These are phyloP conservation scores for Xestia rhomboidea DNA, from an alignment of 2,888 invertebrate species.

Conservation along the genomic window DNA sequence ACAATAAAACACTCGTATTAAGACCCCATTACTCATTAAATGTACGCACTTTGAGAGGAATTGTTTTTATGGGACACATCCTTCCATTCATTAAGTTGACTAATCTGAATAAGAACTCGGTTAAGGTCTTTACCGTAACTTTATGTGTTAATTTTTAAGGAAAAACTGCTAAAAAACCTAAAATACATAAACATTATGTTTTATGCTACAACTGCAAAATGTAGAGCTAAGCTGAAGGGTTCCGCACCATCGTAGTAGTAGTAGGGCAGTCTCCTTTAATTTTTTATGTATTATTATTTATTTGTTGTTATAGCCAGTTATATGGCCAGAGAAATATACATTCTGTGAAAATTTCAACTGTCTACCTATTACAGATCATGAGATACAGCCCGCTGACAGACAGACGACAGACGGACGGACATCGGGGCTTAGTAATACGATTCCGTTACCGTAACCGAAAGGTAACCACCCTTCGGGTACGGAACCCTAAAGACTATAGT, in stretches of 20 bases:
- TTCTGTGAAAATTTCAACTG: no score
- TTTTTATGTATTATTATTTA: no score
- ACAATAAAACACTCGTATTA: conserved; percentile 28
- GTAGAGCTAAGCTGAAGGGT: neutral
- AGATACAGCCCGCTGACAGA: no score
- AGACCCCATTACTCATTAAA: conserved; percentile 54
- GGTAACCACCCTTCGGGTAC: no score
- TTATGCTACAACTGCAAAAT: neutral
- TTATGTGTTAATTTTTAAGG: conserved; percentile 10
- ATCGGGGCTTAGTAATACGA: no score
- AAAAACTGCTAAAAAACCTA: conserved; percentile 26
- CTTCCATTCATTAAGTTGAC: conserved; percentile 48
- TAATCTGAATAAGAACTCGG: conserved; percentile 52
- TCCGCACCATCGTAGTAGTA: no score
- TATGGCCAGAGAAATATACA: no score
- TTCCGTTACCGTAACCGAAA: no score
- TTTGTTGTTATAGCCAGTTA: no score
- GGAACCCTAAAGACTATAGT: neutral
- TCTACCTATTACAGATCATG: no score
- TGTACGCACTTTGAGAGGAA: conserved; percentile 27
- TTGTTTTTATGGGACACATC: conserved; percentile 45
- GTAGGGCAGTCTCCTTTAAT: no score
- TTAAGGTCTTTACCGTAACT: conserved; percentile 50
- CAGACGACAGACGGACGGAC: no score
- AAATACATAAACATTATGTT: neutral